Evolutionary conservation across 2,888 invertebrate species (phyloP).

Genomic region (Lamellibrachia columna): DNA sequence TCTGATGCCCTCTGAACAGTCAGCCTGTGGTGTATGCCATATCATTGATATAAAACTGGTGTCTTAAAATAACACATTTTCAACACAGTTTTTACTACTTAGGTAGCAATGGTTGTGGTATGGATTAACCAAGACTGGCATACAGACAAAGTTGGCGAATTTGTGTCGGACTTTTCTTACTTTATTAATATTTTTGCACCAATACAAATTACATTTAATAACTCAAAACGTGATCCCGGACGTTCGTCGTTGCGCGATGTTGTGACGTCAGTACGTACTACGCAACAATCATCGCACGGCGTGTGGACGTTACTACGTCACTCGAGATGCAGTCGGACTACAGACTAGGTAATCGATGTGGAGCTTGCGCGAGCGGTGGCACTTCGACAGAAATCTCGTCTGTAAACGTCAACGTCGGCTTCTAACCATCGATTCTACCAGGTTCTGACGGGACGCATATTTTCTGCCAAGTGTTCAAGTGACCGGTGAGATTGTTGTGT

Average conservation of each 20-base stretch:
- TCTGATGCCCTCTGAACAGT: no score
- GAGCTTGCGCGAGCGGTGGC: conserved; percentile 1
- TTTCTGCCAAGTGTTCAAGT: neutral
- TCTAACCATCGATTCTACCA: neutral
- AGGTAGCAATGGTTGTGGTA: no score
- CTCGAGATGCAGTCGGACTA: neutral
- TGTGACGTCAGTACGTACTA: neutral
- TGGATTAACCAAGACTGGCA: no score
- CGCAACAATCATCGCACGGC: neutral
- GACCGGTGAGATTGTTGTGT: neutral
- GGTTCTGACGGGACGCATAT: neutral
- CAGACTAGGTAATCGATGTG: conserved; percentile 1
- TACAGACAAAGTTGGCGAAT: no score
- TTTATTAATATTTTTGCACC: no score
- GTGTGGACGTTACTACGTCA: neutral
- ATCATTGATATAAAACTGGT: no score
- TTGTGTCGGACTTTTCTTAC: no score
- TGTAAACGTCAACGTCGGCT: neutral
- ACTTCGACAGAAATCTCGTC: conserved; percentile 3
- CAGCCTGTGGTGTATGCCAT: no score
- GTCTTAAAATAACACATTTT: no score
- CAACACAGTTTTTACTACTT: no score
- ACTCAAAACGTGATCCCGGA: neutral
- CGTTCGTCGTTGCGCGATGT: neutral
- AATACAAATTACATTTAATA: neutral